Evolutionary conservation across 2,888 invertebrate genomes (phyloP).

Genomic region (Trachelus tabidus): DNA sequence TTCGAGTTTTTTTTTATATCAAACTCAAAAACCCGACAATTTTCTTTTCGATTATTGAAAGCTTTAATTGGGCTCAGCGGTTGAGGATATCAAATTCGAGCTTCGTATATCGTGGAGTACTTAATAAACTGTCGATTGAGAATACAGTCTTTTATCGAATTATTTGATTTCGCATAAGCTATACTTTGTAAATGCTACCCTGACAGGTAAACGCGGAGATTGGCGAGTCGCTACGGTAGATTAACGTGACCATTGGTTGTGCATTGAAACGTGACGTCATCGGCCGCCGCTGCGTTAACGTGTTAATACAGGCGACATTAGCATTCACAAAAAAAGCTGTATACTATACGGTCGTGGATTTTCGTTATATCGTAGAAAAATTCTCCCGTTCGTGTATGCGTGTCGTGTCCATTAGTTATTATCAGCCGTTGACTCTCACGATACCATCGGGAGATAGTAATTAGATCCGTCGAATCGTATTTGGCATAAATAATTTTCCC

Average conservation of each 20-base stretch:
- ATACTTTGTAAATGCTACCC: neutral
- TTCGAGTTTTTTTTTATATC: neutral
- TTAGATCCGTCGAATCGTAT: neutral
- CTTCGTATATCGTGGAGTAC: neutral
- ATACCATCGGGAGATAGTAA: neutral
- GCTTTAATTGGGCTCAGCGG: neutral
- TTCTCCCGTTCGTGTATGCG: neutral
- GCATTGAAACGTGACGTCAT: neutral
- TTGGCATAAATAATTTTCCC: neutral
- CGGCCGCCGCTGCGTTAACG: neutral
- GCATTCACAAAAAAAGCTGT: neutral
- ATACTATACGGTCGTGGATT: neutral
- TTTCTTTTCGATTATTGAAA: neutral
- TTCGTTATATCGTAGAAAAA: neutral
- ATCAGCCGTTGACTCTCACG: neutral
- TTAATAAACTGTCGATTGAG: neutral
- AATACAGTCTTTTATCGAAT: neutral
- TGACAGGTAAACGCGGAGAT: neutral
- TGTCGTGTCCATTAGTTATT: neutral
- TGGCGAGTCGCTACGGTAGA: neutral
- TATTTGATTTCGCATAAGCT: neutral
- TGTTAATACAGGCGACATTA: neutral
- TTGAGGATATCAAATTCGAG: neutral
- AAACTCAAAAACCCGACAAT: neutral
- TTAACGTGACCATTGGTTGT: neutral